Evolutionary conservation across 2,888 invertebrate species (phyloP).

Genomic region (Apomyelois bistriatella): DNA sequence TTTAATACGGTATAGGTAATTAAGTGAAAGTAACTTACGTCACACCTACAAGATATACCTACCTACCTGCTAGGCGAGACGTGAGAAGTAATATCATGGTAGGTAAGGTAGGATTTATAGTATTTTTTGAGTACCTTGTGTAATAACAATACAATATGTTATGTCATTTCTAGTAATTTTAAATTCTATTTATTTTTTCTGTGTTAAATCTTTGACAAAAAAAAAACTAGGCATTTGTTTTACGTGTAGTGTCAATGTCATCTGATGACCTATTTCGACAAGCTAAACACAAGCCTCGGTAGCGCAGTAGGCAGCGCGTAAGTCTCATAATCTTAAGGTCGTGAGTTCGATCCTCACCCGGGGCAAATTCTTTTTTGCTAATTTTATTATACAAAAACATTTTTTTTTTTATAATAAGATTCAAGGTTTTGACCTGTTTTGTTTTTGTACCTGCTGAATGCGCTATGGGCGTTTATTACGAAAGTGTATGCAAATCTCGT

Average conservation of each 20-base stretch:
- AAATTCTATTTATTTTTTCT: no score
- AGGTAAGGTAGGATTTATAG: background rate
- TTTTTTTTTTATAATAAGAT: background rate
- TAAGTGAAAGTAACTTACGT: conserved; percentile 32
- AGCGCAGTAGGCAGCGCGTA: conserved; percentile 94
- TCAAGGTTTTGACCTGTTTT: conserved; percentile 17
- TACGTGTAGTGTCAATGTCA: background rate
- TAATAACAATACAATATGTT: no score
- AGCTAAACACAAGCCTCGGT: conserved; percentile 79
- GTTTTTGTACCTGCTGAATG: conserved; percentile 12
- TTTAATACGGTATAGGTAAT: conserved; percentile 20
- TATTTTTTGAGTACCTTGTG: no score
- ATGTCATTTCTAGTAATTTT: no score
- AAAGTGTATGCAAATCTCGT: conserved; percentile 48
- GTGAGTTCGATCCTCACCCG: conserved; percentile 97
- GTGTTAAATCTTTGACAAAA: no score
- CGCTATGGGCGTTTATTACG: conserved; percentile 26
- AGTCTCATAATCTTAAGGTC: conserved; percentile 96
- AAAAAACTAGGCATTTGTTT: no score
- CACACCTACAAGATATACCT: background rate
- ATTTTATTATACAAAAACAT: conserved; percentile 18
- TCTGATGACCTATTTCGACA: conserved; percentile 27
- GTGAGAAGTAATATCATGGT: background rate
- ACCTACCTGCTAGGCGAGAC: no score
- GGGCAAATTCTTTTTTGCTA: conserved; percentile 76